Evolutionary conservation across 1,140 invertebrate species (phyloP), one percentile per base, ranked within the genome.

Genomic region (Anastrepha obliqua): DNA sequence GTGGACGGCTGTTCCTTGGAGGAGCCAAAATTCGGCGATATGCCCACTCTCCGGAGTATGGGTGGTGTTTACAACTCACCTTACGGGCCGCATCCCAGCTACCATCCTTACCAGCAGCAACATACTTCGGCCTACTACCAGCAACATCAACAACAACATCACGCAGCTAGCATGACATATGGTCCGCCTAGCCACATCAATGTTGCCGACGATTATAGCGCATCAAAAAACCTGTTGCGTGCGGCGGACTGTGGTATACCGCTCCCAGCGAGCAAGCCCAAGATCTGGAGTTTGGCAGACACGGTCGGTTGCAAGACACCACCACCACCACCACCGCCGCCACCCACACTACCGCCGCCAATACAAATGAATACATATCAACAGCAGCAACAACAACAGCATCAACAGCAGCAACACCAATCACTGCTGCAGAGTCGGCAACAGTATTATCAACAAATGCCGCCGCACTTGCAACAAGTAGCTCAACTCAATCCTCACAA

Each of bases 201-300:
- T 9, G 91, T 89, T 81, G 93, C 96, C 44, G 97, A 97, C 91
- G 96, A 97, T 88, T 97, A 97, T 90, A 94, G 95, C 89, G 95
- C 96, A 88, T 90, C 95, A 70, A 93, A 93, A 93, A 93, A 93
- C 92, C 90, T 90, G 91, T 89, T 92, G 89, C 74, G 74, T 91
- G 90, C 92, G 95, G 95, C 74, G 9, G 97, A 97, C 90, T 97
- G 97, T 92, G 97, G 97, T 11, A 96, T 98, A 39, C 97, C 97
- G 2, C 96, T 97, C 87, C 97, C 97, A 44, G 96, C 97, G 62
- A 96, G 97, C 81, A 98, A 99, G 93, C 98, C 98, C n/a, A 98
- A 99, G 94, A 99, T 99, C 90, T 99, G 98, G 98, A 99, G 98
- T 11, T 93, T 99, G 89, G 98, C 98, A 39, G 98, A 99, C 93